A percentile compares a stretch with the other conserved stretches of the same genome.
These are phyloP conservation scores for Drosophila crucigera DNA, from an alignment of 2,888 invertebrate genomes.

Conservation along the genomic window DNA sequence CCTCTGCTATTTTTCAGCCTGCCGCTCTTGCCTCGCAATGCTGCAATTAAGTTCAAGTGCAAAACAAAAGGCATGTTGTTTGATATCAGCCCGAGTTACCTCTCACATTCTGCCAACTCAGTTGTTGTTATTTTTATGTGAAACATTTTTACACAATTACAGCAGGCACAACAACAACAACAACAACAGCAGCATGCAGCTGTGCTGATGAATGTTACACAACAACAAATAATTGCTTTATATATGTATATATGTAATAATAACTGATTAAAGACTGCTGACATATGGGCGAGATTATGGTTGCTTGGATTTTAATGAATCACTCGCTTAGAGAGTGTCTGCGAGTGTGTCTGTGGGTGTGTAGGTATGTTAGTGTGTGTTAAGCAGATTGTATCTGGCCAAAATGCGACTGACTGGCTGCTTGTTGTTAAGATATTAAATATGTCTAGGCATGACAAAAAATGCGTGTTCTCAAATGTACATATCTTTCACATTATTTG, in stretches of 20 bases:
- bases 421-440: slow-evolving; percentile 30
- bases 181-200: slow-evolving; percentile 7
- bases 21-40: slow-evolving; percentile 21
- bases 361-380: background rate
- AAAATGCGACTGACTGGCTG: slow-evolving; percentile 32
- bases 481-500: background rate
- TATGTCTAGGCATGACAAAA: slow-evolving; percentile 21
- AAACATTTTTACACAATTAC: slow-evolving; percentile 72
- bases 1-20: background rate
- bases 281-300: slow-evolving; percentile 53
- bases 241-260: slow-evolving; percentile 43
- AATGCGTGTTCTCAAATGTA: background rate
- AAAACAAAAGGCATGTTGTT: slow-evolving; percentile 79
- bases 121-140: slow-evolving; percentile 60
- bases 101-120: slow-evolving; percentile 43
- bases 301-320: slow-evolving; percentile 32
- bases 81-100: slow-evolving; percentile 63
- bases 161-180: slow-evolving; percentile 27
- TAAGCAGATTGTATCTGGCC: slow-evolving; percentile 26
- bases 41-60: slow-evolving; percentile 78
- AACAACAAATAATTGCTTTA: slow-evolving; percentile 44
- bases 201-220: slow-evolving; percentile 29
- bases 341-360: no score
- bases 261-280: slow-evolving; percentile 69
- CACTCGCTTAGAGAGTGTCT: slow-evolving; percentile 12